A percentile compares a stretch with the other conserved stretches of the same genome.
These are phyloP conservation scores for Neotragus moschatus DNA, from an alignment of 2,113 vertebrate species.

Conservation along the genomic window DNA sequence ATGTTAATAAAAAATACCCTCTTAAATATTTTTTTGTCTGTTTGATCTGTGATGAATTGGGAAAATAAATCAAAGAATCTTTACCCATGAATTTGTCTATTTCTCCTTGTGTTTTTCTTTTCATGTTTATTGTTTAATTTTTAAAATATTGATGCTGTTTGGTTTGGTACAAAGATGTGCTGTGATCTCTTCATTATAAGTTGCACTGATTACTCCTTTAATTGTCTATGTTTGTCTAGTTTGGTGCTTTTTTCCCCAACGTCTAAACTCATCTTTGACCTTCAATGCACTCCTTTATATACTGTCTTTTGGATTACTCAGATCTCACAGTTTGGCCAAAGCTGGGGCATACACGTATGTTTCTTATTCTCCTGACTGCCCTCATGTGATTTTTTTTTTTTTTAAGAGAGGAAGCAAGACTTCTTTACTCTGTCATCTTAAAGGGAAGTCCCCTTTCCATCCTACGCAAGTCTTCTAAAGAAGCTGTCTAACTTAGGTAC, in stretches of 20 bases:
- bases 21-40: background rate
- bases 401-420: background rate
- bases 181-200: background rate
- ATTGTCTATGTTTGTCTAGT: background rate
- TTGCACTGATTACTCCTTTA: background rate
- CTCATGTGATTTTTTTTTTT: background rate
- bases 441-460: background rate
- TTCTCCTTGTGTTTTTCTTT: background rate
- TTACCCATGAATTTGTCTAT: background rate
- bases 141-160: background rate
- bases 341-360: background rate
- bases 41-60: background rate
- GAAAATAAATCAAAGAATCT: background rate
- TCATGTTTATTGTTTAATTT: background rate
- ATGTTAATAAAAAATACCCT: background rate
- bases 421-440: too few relatives aligned
- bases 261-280: background rate
- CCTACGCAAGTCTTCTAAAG: background rate
- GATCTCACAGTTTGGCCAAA: background rate
- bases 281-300: rapidly evolving
- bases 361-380: background rate
- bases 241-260: background rate
- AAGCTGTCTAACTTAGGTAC: background rate
- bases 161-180: background rate
- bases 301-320: background rate